A percentile compares a stretch with the other conserved stretches of the same genome.
These are phyloP conservation scores for Beris chalybata DNA, from an alignment of 2,888 invertebrate species.

Conservation along the genomic window DNA sequence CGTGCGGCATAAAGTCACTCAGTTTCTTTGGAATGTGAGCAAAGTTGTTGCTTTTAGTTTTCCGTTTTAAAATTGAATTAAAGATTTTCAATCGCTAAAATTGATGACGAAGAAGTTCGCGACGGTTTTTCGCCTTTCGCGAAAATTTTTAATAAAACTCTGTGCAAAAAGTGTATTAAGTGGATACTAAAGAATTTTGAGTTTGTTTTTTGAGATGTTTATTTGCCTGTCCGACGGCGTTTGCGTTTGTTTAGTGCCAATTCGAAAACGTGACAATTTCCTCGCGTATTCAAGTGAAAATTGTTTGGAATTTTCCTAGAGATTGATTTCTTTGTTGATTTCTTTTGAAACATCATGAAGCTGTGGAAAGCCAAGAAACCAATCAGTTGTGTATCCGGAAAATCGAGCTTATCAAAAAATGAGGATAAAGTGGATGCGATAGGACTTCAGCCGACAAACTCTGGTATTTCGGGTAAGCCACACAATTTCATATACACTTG, in stretches of 20 bases:
- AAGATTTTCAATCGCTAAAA: too few species aligned
- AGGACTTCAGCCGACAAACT: constrained; percentile 21
- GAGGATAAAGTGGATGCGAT: constrained; percentile 47
- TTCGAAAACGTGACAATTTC: too few species aligned
- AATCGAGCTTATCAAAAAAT: constrained; percentile 43
- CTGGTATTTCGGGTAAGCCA: constrained; percentile 22
- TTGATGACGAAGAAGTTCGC: too few species aligned
- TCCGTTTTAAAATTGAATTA: too few species aligned
- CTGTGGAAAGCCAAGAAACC: constrained; percentile 57
- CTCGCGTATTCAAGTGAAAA: neutral
- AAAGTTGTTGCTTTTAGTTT: constrained; percentile 8
- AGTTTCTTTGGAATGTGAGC: constrained; percentile 26
- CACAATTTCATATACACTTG: neutral
- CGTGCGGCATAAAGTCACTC: constrained; percentile 25
- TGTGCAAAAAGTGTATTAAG: too few species aligned
- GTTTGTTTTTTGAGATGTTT: too few species aligned
- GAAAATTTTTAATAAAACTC: too few species aligned
- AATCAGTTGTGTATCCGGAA: constrained; percentile 55
- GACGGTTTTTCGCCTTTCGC: too few species aligned
- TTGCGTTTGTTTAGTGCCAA: too few species aligned
- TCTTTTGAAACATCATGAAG: constrained; percentile 48
- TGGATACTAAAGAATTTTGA: too few species aligned
- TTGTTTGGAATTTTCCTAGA: too few species aligned
- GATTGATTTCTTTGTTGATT: neutral
- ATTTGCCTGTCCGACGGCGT: too few species aligned